phyloP scores from a whole-genome alignment of 2,113 vertebrate species.

The Myotis lucifugus region DNA sequence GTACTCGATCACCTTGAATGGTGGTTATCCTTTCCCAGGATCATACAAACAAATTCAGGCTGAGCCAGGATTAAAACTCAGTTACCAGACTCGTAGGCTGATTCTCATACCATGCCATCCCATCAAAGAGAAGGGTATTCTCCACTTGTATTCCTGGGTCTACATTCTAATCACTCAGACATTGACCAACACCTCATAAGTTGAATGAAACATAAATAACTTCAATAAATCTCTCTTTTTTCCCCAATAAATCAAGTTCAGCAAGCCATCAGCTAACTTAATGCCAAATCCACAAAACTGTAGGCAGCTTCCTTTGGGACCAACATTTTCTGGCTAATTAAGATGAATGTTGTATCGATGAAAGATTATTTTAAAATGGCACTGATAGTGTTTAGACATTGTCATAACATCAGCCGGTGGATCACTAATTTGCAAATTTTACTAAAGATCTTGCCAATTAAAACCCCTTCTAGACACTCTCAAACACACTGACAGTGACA shows the following conservation, averaged over 20 bases:
- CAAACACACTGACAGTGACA: slow-evolving; percentile 76
- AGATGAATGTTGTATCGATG: slow-evolving; percentile 79
- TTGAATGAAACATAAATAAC: slow-evolving; percentile 34
- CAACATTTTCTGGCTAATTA: slow-evolving; percentile 78
- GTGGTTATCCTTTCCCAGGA: not conserved
- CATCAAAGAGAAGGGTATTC: not conserved
- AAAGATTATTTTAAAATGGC: slow-evolving; percentile 80
- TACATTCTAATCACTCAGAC: not conserved
- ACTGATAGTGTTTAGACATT: slow-evolving; percentile 80
- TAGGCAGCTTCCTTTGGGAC: slow-evolving; percentile 60
- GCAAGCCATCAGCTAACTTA: not conserved
- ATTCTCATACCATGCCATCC: not conserved
- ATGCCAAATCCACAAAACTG: slow-evolving; percentile 50
- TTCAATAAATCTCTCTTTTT: slow-evolving; percentile 34
- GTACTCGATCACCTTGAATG: not conserved
- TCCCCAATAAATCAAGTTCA: slow-evolving; percentile 26
- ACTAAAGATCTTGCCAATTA: slow-evolving; percentile 80
- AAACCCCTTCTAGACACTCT: slow-evolving; percentile 78
- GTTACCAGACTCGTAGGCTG: not conserved
- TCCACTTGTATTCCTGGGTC: not conserved
- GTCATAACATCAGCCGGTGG: slow-evolving; percentile 81
- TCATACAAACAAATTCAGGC: not conserved
- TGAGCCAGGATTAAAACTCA: not conserved
- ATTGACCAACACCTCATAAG: not conserved
- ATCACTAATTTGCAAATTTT: slow-evolving; percentile 82